Percentiles rank a stretch among this genome's conserved stretches.
Evolutionary conservation across 2,888 invertebrate genomes (phyloP).

Genomic region (Rhamnusium bicolor): DNA sequence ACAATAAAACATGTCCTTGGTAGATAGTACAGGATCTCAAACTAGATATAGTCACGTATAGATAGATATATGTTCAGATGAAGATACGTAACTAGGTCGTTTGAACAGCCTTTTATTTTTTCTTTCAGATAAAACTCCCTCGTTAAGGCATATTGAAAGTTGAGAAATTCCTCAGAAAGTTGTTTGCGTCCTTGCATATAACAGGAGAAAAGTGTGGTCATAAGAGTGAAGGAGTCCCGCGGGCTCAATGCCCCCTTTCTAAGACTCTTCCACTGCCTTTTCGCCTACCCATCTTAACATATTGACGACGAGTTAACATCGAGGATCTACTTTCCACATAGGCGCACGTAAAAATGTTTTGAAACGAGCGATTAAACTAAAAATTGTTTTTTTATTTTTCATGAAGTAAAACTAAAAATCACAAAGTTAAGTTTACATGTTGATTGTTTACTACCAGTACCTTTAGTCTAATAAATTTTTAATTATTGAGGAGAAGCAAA

Average conservation of each 20-base stretch:
- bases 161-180: slow-evolving; percentile 34
- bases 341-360: not conserved
- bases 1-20: slow-evolving; percentile 12
- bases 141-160: slow-evolving; percentile 40
- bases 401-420: no score
- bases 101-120: slow-evolving; percentile 20
- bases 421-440: no score
- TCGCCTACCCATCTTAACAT: slow-evolving; percentile 15
- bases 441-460: no score
- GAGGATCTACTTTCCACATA: not conserved
- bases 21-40: not conserved
- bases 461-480: no score
- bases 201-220: slow-evolving; percentile 42
- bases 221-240: slow-evolving; percentile 47
- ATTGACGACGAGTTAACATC: slow-evolving; percentile 16
- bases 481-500: no score
- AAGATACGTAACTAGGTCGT: slow-evolving; percentile 10
- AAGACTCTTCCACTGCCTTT: slow-evolving; percentile 31
- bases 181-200: slow-evolving; percentile 35
- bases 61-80: slow-evolving; percentile 2
- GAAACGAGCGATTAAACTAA: no score
- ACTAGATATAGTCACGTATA: slow-evolving; percentile 17
- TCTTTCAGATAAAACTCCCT: slow-evolving; percentile 29
- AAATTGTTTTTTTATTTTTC: no score
- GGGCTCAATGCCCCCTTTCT: slow-evolving; percentile 38